Base-by-base conservation (phyloP, 2,888 invertebrate species). In the Ormyrus pomaceus region DNA sequence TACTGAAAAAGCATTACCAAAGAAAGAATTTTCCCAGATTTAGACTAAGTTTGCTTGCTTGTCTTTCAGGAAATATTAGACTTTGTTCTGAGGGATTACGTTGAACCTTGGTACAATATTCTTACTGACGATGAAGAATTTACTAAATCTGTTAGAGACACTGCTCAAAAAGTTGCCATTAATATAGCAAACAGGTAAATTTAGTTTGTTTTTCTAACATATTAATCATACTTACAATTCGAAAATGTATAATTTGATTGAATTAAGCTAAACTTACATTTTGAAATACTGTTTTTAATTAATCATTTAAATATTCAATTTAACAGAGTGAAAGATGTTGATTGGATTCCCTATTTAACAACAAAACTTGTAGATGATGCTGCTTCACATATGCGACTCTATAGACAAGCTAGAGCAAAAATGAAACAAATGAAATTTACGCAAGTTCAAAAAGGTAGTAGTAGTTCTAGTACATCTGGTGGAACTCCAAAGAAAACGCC, bases 291-390 rank as follows among this genome's bases (percentile, higher is more conserved):
- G 51, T 48, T 71, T 69, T 19, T 8, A 70, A 13, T 69, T 6
- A 13, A 19, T 56, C 46, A 56, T 46, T 51, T 45, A n/a, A 46
- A 61, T n/a, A 51, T 53, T 70, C 1, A 51, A 48, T 7, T 11
- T 56, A 11, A 55, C 82, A 93, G 93, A 84, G 91, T 96, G 65
- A 97, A 97, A 92, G 94, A 95, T 88, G 95, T 97, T 11, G 97
- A 98, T 90, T 97, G 98, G 96, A 95, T 97, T 85, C 95, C 96
- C 56, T 95, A 96, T 86, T 92, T 98, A 80, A 97, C 98, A 34
- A 96, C 96, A 53, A 93, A 95, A 82, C 93, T 98, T 80, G 97
- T 98, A 1, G 98, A 98, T 91, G 97, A 98, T 91, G 94, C 97
- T 83, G 97, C 97, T 0, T 95, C 96, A 48, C 98, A 98, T 91